phyloP scores from a whole-genome alignment of 2,797 vertebrate genomes.

The Gobionotothen gibberifrons region DNA sequence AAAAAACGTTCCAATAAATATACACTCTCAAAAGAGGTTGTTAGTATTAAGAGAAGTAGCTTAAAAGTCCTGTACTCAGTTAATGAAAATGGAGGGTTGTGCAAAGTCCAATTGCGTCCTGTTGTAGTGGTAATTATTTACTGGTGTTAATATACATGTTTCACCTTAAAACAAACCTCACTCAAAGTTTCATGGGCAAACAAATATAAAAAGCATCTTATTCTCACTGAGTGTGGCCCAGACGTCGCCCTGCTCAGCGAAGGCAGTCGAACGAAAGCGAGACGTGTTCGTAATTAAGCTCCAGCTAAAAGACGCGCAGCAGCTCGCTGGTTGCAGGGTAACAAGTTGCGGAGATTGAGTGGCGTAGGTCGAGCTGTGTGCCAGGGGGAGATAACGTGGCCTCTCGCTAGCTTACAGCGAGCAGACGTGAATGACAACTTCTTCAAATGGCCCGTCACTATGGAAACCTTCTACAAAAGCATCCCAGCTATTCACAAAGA shows the following conservation, averaged over 20 bases:
- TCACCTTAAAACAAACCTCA: conserved; percentile 7
- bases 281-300: conserved; percentile 46
- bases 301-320: conserved; percentile 2
- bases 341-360: conserved; percentile 49
- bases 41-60: neutral
- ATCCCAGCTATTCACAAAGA: conserved; percentile 79
- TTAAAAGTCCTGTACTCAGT: neutral
- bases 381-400: conserved; percentile 64
- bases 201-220: conserved; percentile 10
- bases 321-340: conserved; percentile 34
- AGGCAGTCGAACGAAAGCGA: conserved; percentile 10
- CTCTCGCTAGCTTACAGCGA: conserved; percentile 65
- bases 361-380: conserved; percentile 58
- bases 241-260: neutral
- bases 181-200: conserved; percentile 3
- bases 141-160: conserved; percentile 15
- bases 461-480: conserved; percentile 82
- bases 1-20: no score
- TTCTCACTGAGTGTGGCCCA: neutral
- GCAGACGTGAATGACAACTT: conserved; percentile 76
- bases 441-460: conserved; percentile 78
- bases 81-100: neutral
- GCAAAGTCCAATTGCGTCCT: conserved; percentile 4
- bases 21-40: no score
- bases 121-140: conserved; percentile 28